Evolutionary conservation across 92 coral and sea anemone species (phyloP).

Genomic region (Parazoanthus atlanticus): DNA sequence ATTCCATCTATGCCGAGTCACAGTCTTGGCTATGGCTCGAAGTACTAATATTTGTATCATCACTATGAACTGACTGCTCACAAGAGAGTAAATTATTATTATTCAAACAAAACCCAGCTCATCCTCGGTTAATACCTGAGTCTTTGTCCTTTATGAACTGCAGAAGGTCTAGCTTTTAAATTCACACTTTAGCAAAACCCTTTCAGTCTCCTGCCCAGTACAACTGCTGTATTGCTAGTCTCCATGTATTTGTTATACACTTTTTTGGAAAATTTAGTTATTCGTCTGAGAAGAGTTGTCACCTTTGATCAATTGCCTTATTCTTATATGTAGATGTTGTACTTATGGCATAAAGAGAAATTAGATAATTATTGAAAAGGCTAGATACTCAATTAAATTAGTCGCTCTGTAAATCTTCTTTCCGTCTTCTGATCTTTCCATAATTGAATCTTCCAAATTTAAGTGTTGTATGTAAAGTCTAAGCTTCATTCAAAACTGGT

Average conservation of each 20-base stretch:
- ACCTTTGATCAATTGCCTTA: not conserved
- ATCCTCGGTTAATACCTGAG: not conserved
- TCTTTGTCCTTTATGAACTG: too few relatives aligned
- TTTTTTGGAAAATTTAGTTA: not conserved
- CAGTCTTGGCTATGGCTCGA: constrained; percentile 80
- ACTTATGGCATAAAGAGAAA: too few relatives aligned
- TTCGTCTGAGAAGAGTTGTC: not conserved
- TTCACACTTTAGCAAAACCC: not conserved
- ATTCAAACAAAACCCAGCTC: not conserved
- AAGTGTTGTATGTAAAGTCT: not conserved
- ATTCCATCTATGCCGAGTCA: constrained; percentile 91
- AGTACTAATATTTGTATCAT: not conserved
- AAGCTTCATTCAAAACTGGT: not conserved
- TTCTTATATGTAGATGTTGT: too few relatives aligned
- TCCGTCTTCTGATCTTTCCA: not conserved
- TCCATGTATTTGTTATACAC: not conserved
- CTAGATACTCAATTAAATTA: not conserved
- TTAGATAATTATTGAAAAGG: too few relatives aligned
- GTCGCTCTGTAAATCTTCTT: not conserved
- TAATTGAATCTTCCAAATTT: not conserved
- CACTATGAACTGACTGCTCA: not conserved
- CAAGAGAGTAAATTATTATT: not conserved
- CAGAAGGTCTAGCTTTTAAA: not conserved
- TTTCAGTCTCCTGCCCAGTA: not conserved
- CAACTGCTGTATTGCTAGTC: not conserved